Evolutionary conservation across 2,888 invertebrate genomes (phyloP).

Genomic region (Melitaea athalia): DNA sequence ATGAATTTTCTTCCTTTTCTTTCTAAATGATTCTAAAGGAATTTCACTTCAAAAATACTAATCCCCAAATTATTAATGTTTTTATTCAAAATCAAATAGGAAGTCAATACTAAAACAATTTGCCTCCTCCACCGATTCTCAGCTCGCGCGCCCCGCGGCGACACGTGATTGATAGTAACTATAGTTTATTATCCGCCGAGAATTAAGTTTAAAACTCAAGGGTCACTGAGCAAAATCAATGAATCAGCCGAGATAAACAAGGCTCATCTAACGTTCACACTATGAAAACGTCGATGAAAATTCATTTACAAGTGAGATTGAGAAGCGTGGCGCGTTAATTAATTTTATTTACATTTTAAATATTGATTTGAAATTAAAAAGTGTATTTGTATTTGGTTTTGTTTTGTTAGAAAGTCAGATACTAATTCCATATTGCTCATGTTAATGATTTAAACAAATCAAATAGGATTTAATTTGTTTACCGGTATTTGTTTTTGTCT

Average conservation of each 20-base stretch:
- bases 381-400: not conserved
- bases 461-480: too few species aligned
- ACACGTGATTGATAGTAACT: slow-evolving; percentile 28
- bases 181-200: slow-evolving; percentile 29
- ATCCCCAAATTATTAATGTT: too few species aligned
- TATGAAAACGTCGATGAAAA: not conserved
- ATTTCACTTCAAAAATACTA: too few species aligned
- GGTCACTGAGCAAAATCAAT: slow-evolving; percentile 31
- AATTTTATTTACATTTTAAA: too few species aligned
- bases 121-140: slow-evolving; percentile 19
- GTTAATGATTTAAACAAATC: too few species aligned
- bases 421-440: too few species aligned
- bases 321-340: not conserved
- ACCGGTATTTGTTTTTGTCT: too few species aligned
- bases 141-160: slow-evolving; percentile 22
- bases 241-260: slow-evolving; percentile 3
- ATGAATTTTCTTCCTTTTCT: too few species aligned
- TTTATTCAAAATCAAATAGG: too few species aligned
- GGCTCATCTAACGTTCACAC: not conserved
- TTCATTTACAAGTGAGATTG: not conserved
- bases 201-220: slow-evolving; percentile 27
- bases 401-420: too few species aligned
- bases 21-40: too few species aligned
- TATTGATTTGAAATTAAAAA: not conserved
- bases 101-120: not conserved